Base-by-base conservation (phyloP, 2,888 invertebrate genomes). In the Pedicia rivosa region DNA sequence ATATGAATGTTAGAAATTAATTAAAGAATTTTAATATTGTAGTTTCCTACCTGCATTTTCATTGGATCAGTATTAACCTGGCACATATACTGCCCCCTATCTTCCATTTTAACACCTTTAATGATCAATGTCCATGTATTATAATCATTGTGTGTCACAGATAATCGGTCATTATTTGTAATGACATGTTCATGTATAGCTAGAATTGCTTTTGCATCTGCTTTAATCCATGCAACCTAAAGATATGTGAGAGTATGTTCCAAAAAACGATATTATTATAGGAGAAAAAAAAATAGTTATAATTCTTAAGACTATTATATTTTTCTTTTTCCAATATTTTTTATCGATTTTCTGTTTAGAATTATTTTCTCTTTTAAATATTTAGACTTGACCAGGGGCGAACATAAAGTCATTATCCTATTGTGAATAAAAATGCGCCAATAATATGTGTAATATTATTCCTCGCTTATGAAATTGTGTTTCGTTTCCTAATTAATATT, bases 21-120 rank as follows among this genome's bases (percentile, higher is more conserved):
- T 5, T 17, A 30, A 30, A 13, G 7, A 16, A 5, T n/a, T n/a
- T n/a, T n/a, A n/a, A n/a, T n/a, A n/a, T n/a, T n/a, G n/a, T n/a
- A n/a, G 43, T 43, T 45, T 52, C 60, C 64, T 66, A 84, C 87
- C 78, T 87, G 87, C 74, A 86, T 87, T 68, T 86, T 86, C 86
- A 87, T 86, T 33, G 87, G 88, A 63, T 87, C 82, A 40, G 88
- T 90, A 64, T 90, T 90, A 54, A 91, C 86, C 71, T 91, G 90
- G 67, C 87, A 88, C 88, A 88, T 88, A 61, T 88, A 88, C 59
- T 80, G 78, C 50, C 90, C 90, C 43, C 84, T 67, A 64, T 91
- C 90, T 57, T 84, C 83, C 50, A 82, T 69, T 56, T 78, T 77
- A 48, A 86, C 88, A 48, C 78, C 77, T 48, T 79, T 72, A 56